These are phyloP conservation scores for Aspiorhynchus laticeps DNA, from an alignment of 2,113 vertebrate genomes.

Conservation along the genomic window DNA sequence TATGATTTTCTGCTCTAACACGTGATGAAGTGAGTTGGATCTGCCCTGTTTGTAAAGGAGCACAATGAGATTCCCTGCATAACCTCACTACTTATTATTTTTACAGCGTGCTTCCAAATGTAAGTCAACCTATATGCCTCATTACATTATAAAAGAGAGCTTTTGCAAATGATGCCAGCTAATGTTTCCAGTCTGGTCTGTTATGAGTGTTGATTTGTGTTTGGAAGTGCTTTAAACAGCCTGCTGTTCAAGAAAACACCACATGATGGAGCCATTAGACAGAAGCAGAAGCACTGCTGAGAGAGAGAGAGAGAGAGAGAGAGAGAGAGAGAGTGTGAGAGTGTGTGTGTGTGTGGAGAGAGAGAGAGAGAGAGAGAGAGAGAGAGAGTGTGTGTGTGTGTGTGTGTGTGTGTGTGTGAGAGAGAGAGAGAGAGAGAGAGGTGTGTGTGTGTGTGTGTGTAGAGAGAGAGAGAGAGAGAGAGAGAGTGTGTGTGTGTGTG, in stretches of 20 bases:
- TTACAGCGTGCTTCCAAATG: background rate
- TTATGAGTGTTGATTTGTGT: background rate
- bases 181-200: background rate
- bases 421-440: background rate
- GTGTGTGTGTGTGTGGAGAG: too few species aligned
- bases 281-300: background rate
- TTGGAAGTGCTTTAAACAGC: background rate
- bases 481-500: too few species aligned
- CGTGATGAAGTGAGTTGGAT: background rate
- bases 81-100: background rate
- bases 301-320: constrained; percentile 7
- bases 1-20: too few species aligned
- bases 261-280: constrained; percentile 67
- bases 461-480: constrained; percentile 1
- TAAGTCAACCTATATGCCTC: background rate
- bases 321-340: constrained; percentile 3
- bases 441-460: too few species aligned
- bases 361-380: background rate
- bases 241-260: constrained; percentile 40
- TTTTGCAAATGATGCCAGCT: background rate
- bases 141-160: background rate
- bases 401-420: too few species aligned
- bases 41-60: too few species aligned
- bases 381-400: too few species aligned
- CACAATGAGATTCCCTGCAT: background rate